A percentile compares a stretch with the other conserved stretches of the same genome.
Evolutionary conservation across 2,888 invertebrate species (phyloP).

Genomic region (Callyntrura sp.): DNA sequence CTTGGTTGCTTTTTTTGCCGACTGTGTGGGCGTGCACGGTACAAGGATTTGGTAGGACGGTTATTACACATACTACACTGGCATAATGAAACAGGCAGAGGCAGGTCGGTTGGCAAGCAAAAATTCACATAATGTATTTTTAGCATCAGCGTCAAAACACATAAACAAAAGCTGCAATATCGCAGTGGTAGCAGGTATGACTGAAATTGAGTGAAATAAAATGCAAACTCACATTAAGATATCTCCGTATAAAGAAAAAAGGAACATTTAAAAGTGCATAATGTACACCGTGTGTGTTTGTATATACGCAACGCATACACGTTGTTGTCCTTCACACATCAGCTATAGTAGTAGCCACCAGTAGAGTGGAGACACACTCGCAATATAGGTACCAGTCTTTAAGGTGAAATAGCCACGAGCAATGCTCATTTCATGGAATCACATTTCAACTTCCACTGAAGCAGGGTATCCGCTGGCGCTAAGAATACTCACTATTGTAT

Average conservation of each 20-base stretch:
- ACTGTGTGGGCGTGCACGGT: slow-evolving; percentile 63
- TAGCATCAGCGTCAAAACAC: slow-evolving; percentile 33
- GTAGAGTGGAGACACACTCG: slow-evolving; percentile 27
- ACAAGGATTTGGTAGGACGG: slow-evolving; percentile 47
- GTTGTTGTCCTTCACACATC: slow-evolving; percentile 45
- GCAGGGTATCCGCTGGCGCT: too few relatives aligned
- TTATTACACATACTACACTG: slow-evolving; percentile 13
- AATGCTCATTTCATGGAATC: slow-evolving; percentile 70
- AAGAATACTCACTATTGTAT: not conserved
- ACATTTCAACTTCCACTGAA: slow-evolving; percentile 13
- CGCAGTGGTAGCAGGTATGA: not conserved
- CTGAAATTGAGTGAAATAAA: not conserved
- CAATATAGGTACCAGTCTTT: slow-evolving; percentile 42
- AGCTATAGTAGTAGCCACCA: slow-evolving; percentile 35
- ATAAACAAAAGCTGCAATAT: not conserved
- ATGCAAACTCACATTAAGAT: slow-evolving; percentile 12
- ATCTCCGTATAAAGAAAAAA: slow-evolving; percentile 27
- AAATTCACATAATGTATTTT: slow-evolving; percentile 52
- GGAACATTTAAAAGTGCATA: slow-evolving; percentile 27
- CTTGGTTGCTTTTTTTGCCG: not conserved
- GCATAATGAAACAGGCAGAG: slow-evolving; percentile 35
- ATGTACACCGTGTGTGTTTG: not conserved
- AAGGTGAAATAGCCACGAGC: slow-evolving; percentile 57
- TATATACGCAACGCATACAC: not conserved
- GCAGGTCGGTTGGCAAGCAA: slow-evolving; percentile 9